Percentiles rank a stretch among this genome's conserved stretches.
phyloP scores from a whole-genome alignment of 2,888 invertebrate species.

The Prenolepis imparis region DNA sequence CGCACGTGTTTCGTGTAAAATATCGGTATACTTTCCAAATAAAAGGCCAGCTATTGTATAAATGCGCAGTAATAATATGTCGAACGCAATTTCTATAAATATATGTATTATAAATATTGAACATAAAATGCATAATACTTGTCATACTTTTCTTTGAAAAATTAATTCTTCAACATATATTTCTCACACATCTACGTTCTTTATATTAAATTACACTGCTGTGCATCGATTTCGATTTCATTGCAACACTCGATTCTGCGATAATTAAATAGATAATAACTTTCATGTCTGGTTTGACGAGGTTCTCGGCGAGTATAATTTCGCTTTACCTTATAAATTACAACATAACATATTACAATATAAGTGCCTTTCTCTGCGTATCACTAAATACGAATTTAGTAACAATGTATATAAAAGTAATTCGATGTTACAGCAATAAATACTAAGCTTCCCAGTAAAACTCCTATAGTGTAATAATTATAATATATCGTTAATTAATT shows the following conservation, averaged over 20 bases:
- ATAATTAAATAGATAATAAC: constrained; percentile 79
- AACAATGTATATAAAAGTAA: background rate
- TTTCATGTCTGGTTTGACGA: constrained; percentile 85
- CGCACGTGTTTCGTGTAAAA: constrained; percentile 77
- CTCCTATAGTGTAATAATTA: background rate
- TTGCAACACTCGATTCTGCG: constrained; percentile 48
- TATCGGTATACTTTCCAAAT: constrained; percentile 53
- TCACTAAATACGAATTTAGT: constrained; percentile 23
- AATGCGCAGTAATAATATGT: constrained; percentile 25
- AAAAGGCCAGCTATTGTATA: constrained; percentile 41
- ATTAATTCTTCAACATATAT: constrained; percentile 9
- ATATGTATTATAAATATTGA: constrained; percentile 20
- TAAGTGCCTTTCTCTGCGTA: background rate
- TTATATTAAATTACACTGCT: constrained; percentile 41
- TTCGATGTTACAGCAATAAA: background rate
- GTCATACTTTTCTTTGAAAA: background rate
- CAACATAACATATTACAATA: constrained; percentile 36
- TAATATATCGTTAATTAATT: constrained; percentile 13
- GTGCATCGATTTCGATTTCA: constrained; percentile 13
- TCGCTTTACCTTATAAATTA: constrained; percentile 39
- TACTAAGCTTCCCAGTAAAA: background rate
- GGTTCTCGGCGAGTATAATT: constrained; percentile 70
- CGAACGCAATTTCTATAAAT: constrained; percentile 35
- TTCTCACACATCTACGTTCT: constrained; percentile 13
- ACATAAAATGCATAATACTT: constrained; percentile 13